These are phyloP conservation scores for Lanius collurio DNA, from an alignment of 2,113 vertebrate species.

Conservation along the genomic window DNA sequence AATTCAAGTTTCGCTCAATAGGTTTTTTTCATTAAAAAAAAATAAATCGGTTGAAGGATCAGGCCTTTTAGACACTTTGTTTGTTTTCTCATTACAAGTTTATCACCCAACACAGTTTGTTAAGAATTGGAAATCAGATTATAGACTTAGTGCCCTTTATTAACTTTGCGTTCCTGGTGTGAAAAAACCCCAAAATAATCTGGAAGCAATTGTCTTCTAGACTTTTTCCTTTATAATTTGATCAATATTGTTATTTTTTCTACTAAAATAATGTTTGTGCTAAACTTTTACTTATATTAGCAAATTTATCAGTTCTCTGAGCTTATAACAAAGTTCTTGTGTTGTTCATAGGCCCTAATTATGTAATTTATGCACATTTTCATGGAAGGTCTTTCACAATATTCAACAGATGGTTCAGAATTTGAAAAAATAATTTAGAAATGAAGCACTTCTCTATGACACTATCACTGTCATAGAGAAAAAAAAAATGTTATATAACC, in stretches of 20 bases:
- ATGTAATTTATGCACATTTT: background rate
- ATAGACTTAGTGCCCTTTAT: background rate
- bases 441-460: background rate
- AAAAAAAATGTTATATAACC: background rate
- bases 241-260: background rate
- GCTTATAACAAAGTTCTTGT: background rate
- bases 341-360: background rate
- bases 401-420: background rate
- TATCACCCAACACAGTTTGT: background rate
- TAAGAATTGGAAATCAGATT: background rate
- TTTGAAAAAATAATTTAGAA: background rate
- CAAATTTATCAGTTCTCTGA: background rate
- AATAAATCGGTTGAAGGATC: background rate
- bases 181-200: background rate
- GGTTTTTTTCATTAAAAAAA: background rate
- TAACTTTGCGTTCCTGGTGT: background rate
- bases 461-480: background rate
- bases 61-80: background rate
- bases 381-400: background rate
- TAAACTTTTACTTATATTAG: background rate
- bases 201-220: background rate
- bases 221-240: background rate
- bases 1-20: background rate
- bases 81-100: background rate
- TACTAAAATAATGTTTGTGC: background rate